phyloP scores from a whole-genome alignment of 2,888 invertebrate species.

The Melikaiella ostensackeni region DNA sequence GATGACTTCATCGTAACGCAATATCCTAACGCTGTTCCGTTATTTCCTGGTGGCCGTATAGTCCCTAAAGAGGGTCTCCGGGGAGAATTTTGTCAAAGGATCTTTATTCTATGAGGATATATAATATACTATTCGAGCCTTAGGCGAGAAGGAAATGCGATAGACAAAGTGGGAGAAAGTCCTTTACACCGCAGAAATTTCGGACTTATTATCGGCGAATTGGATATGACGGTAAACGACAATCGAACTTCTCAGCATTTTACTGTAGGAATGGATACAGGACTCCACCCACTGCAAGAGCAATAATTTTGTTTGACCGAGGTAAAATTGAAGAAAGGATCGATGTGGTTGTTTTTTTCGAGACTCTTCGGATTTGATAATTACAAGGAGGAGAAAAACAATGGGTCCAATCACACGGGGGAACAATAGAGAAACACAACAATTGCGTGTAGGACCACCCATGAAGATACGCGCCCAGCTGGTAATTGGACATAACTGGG shows the following conservation, averaged over 20 bases:
- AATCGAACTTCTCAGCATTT: background rate
- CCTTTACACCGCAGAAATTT: constrained; percentile 24
- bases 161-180: constrained; percentile 58
- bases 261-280: background rate
- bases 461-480: constrained; percentile 73
- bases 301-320: background rate
- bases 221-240: background rate
- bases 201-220: constrained; percentile 17
- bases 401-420: constrained; percentile 73
- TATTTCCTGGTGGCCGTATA: constrained; percentile 75
- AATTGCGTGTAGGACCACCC: constrained; percentile 76
- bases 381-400: constrained; percentile 72
- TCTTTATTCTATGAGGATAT: constrained; percentile 76
- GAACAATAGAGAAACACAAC: constrained; percentile 75
- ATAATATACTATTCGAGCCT: constrained; percentile 73
- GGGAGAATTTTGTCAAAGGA: constrained; percentile 77
- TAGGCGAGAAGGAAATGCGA: constrained; percentile 72
- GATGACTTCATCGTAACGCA: constrained; percentile 70
- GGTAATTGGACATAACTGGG: constrained; percentile 74
- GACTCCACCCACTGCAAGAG: background rate
- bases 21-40: constrained; percentile 76
- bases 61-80: constrained; percentile 72
- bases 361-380: constrained; percentile 63
- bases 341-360: background rate
- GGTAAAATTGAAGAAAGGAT: background rate